Conservation (phyloP, 1,140 invertebrate species). For the Bradynema listronoti region DNA sequence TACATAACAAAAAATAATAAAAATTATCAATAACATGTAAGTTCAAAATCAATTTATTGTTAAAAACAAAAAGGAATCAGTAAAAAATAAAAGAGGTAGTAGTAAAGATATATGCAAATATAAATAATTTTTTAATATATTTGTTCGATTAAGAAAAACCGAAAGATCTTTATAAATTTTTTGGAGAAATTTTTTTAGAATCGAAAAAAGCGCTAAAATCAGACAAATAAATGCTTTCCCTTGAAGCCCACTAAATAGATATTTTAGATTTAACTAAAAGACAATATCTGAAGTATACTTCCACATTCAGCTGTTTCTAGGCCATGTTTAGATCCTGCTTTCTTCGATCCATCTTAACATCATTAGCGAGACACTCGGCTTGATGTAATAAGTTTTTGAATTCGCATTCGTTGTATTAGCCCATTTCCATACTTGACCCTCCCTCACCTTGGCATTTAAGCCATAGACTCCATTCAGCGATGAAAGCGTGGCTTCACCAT, state of each 20-base stretch:
- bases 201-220: neutral
- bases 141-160: too few relatives aligned
- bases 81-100: too few relatives aligned
- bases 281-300: neutral
- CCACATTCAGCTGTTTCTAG: neutral
- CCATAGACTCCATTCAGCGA: conserved; percentile 18
- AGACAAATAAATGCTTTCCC: neutral
- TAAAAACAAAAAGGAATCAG: too few relatives aligned
- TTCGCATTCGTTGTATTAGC: neutral
- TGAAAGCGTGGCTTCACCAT: conserved; percentile 12
- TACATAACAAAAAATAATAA: too few relatives aligned
- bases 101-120: too few relatives aligned
- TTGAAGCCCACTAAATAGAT: neutral
- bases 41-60: too few relatives aligned
- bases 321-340: neutral
- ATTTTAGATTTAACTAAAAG: neutral
- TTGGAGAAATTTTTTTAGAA: neutral
- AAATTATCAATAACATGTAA: too few relatives aligned
- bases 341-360: conserved; percentile 21
- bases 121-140: too few relatives aligned
- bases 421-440: neutral
- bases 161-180: too few relatives aligned
- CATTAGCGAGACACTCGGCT: conserved; percentile 13
- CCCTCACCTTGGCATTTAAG: neutral
- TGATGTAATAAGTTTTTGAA: conserved; percentile 5